Conservation (phyloP, 2,113 vertebrate species). For the Glaucomys volans region DNA sequence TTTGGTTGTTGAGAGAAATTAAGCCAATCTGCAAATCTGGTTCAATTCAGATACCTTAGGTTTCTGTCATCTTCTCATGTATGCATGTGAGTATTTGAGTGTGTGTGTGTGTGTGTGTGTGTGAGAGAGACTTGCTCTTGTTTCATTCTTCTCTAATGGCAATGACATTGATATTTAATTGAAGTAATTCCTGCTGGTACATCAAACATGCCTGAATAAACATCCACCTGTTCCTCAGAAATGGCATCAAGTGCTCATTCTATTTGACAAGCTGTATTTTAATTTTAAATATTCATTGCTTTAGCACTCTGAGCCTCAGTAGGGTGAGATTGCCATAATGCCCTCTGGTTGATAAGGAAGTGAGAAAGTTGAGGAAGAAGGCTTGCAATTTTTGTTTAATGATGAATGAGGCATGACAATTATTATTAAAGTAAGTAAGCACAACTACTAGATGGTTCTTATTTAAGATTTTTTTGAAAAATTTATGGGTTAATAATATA, state of each 20-base stretch:
- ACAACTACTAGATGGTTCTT: neutral
- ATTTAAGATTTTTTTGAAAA: neutral
- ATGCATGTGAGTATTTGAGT: accelerated
- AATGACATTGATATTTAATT: constrained; percentile 58
- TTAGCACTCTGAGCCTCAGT: neutral
- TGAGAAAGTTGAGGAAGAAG: neutral
- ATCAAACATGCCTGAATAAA: constrained; percentile 60
- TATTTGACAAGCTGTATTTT: constrained; percentile 55
- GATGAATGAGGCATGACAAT: neutral
- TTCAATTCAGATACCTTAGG: constrained; percentile 15
- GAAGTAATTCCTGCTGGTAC: constrained; percentile 61
- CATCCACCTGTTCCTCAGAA: neutral
- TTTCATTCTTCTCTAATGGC: constrained; percentile 37
- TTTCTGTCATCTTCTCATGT: neutral
- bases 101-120: no score
- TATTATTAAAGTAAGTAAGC: neutral
- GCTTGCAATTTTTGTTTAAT: neutral
- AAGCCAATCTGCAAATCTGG: constrained; percentile 45
- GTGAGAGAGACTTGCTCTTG: neutral
- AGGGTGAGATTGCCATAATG: neutral
- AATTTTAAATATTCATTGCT: constrained; percentile 45
- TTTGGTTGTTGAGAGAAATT: constrained; percentile 47
- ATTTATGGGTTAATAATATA: neutral
- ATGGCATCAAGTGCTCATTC: constrained; percentile 22
- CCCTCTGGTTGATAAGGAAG: neutral